Percentiles rank a stretch among this genome's conserved stretches.
phyloP scores from a whole-genome alignment of 2,113 vertebrate species.

The Dendropsophus ebraccatus region DNA sequence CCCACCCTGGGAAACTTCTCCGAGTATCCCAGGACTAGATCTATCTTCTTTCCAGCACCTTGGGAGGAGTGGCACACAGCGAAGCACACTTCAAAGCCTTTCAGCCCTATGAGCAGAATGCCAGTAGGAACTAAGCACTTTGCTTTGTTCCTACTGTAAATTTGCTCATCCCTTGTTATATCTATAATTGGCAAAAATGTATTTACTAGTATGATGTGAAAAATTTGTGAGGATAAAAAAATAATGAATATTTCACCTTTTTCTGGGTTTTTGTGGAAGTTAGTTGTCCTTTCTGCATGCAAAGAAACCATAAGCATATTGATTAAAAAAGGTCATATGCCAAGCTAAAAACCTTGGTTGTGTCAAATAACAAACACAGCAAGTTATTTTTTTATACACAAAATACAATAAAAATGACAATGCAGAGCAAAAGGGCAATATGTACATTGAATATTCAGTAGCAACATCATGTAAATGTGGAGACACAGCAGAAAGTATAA shows the following conservation, averaged over 20 bases:
- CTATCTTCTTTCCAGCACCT: no score
- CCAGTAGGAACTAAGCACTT: no score
- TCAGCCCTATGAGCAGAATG: no score
- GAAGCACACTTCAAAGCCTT: no score
- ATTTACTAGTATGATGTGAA: background rate
- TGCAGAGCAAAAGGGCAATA: background rate
- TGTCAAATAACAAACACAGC: background rate
- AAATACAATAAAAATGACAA: constrained; percentile 1
- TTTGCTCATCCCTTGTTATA: no score
- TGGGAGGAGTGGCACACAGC: no score
- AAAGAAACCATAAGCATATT: background rate
- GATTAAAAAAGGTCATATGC: constrained; percentile 4
- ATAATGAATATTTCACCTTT: background rate
- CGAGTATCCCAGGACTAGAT: no score
- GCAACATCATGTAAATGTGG: background rate
- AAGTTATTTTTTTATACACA: background rate
- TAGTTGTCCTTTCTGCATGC: constrained; percentile 6
- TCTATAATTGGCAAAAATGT: background rate
- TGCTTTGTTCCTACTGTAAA: no score
- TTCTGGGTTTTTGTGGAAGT: background rate
- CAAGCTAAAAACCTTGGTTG: background rate
- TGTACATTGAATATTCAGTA: background rate
- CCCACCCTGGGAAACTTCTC: no score
- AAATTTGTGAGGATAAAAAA: background rate
- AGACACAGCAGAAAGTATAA: background rate